Percentiles rank a stretch among this genome's conserved stretches.
Conservation (phyloP, 2,797 vertebrate genomes). For the Phoebastria nigripes region DNA sequence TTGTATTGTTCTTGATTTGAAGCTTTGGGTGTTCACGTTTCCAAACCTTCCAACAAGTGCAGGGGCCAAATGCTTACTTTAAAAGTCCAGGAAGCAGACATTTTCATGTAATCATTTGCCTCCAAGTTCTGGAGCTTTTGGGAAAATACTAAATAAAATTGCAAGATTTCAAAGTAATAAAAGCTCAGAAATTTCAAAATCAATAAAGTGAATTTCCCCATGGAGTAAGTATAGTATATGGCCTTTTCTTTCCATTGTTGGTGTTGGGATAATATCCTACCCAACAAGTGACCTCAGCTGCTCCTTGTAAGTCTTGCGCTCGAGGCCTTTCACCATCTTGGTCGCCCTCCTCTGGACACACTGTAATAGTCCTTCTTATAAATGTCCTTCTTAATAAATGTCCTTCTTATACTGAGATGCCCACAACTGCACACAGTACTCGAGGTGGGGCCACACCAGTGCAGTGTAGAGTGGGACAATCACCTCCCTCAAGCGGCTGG, state of each 20-base stretch:
- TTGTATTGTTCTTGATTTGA: neutral
- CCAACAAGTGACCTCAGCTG: neutral
- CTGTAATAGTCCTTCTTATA: neutral
- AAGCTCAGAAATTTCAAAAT: neutral
- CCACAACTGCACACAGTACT: neutral
- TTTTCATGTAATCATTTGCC: neutral
- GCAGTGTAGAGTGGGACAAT: too few relatives aligned
- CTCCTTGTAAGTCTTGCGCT: neutral
- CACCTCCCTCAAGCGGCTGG: rapidly evolving
- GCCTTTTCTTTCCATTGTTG: neutral
- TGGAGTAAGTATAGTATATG: neutral
- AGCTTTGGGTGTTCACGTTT: neutral
- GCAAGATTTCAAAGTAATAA: neutral
- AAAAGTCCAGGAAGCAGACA: neutral
- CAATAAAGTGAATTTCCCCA: neutral
- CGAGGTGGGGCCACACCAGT: neutral
- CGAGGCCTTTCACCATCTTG: rapidly evolving
- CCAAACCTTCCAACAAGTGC: neutral
- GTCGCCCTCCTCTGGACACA: neutral
- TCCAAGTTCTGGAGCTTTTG: neutral
- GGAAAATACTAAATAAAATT: neutral
- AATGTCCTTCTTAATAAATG: neutral
- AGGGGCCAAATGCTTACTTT: neutral
- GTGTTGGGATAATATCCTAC: neutral
- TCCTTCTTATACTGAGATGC: neutral